These are phyloP conservation scores for Castor canadensis DNA, from an alignment of 2,113 vertebrate genomes.

Conservation along the genomic window DNA sequence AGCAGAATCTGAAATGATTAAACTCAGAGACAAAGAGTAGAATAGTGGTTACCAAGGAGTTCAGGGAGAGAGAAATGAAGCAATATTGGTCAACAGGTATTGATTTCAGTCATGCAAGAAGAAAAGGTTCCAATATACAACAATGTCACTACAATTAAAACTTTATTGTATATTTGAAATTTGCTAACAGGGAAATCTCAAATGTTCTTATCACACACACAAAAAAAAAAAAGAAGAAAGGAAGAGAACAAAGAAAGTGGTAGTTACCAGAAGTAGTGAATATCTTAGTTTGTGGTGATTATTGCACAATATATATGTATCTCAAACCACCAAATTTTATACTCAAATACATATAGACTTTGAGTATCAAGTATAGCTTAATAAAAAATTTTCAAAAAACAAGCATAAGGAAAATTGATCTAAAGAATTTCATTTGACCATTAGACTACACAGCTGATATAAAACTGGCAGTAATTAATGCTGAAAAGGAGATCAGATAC, in stretches of 20 bases:
- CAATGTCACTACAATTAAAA: not conserved
- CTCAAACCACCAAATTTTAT: not conserved
- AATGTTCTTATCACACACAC: not conserved
- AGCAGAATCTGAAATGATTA: not conserved
- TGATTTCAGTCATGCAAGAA: not conserved
- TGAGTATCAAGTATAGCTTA: not conserved
- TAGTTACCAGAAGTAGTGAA: not conserved
- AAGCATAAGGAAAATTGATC: not conserved
- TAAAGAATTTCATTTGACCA: not conserved
- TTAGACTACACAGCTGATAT: not conserved
- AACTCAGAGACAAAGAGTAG: not conserved
- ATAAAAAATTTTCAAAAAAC: not conserved
- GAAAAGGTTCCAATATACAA: not conserved
- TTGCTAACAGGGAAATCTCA: not conserved
- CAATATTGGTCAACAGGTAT: not conserved
- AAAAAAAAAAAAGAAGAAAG: not conserved
- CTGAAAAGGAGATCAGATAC: not conserved
- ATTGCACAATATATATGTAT: not conserved
- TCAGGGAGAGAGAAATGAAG: not conserved
- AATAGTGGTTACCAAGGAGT: not conserved
- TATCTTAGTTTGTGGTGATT: not conserved
- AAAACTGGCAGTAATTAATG: not conserved
- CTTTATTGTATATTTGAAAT: not conserved
- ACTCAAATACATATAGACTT: not conserved
- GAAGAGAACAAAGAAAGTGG: not conserved